Conservation (phyloP, 2,113 vertebrate species). For the Galemys pyrenaicus region DNA sequence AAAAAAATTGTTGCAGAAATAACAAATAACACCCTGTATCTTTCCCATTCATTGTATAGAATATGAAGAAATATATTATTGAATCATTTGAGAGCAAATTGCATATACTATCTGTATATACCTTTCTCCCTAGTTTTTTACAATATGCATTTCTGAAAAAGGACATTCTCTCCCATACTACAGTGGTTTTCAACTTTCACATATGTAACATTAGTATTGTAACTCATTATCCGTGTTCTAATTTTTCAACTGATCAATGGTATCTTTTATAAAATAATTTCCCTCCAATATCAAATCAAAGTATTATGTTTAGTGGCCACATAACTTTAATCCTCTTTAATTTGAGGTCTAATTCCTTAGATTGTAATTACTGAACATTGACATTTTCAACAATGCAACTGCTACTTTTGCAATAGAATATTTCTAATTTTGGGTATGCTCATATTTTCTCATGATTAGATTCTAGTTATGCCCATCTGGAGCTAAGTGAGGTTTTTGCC, state of each 20-base stretch:
- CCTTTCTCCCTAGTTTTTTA: background rate
- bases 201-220: background rate
- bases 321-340: background rate
- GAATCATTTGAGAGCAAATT: conserved; percentile 5
- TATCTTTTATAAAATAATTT: background rate
- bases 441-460: background rate
- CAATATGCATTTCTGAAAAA: background rate
- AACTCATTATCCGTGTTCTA: background rate
- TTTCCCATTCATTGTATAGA: background rate
- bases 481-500: background rate
- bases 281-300: background rate
- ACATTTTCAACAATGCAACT: background rate
- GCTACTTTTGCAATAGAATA: background rate
- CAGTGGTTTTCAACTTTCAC: background rate
- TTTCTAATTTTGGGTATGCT: background rate
- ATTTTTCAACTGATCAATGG: background rate
- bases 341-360: background rate
- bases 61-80: background rate
- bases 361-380: background rate
- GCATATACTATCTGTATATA: background rate
- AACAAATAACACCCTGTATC: background rate
- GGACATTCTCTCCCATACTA: background rate
- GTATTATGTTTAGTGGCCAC: background rate
- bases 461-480: background rate
- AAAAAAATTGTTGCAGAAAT: background rate